These are phyloP conservation scores for Enteromius trimaculatus DNA, from an alignment of 2,797 vertebrate species.

Conservation along the genomic window DNA sequence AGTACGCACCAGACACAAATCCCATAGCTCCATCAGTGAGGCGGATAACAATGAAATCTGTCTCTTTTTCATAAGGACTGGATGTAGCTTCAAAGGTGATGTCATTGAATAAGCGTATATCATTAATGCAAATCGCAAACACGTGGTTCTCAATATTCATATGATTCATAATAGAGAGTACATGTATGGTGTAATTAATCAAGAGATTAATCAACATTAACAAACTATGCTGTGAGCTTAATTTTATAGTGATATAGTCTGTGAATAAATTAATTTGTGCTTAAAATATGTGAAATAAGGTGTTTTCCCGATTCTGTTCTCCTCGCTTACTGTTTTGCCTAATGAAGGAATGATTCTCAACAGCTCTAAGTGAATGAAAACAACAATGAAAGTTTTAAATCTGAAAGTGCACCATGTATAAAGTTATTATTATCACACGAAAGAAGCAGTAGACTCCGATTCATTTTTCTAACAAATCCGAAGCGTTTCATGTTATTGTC, in stretches of 20 bases:
- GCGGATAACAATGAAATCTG: constrained; percentile 82
- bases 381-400: no score
- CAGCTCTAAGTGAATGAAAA: no score
- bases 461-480: no score
- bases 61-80: constrained; percentile 77
- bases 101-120: neutral
- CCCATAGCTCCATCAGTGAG: constrained; percentile 61
- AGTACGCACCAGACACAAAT: constrained; percentile 32
- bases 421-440: no score
- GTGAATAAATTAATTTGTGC: no score
- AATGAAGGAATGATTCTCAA: neutral
- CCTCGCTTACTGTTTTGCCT: neutral
- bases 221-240: neutral
- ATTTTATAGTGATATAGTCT: neutral
- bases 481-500: no score
- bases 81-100: constrained; percentile 82
- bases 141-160: neutral
- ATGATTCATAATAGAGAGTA: neutral
- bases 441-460: no score
- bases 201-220: neutral
- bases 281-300: no score
- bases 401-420: no score
- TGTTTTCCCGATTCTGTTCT: neutral
- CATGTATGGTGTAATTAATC: neutral
- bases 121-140: neutral